Evolutionary conservation across 2,888 invertebrate genomes (phyloP).

Genomic region (Allygus modestus): DNA sequence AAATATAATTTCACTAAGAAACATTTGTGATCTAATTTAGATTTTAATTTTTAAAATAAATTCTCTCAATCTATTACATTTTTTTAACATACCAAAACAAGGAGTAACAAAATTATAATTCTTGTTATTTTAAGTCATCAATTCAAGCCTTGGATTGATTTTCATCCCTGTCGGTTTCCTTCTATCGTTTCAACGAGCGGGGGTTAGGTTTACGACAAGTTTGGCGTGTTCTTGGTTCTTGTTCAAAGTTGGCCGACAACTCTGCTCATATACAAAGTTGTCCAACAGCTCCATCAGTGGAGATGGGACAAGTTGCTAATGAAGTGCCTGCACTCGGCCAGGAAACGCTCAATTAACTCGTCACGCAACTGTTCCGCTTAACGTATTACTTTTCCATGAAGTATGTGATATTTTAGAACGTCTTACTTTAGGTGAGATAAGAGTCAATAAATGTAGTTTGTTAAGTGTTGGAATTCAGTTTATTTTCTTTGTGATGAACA

Average conservation of each 20-base stretch:
- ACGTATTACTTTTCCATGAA: conserved; percentile 17
- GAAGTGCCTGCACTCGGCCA: conserved; percentile 2
- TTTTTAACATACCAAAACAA: too few relatives aligned
- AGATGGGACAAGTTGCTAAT: conserved; percentile 30
- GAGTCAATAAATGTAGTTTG: too few relatives aligned
- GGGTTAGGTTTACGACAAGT: neutral
- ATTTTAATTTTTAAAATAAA: too few relatives aligned
- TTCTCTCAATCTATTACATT: too few relatives aligned
- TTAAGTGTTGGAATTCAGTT: too few relatives aligned
- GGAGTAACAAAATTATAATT: too few relatives aligned
- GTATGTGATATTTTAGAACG: neutral
- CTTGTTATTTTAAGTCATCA: too few relatives aligned
- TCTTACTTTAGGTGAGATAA: neutral
- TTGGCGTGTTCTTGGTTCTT: neutral
- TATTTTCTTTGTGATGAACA: too few relatives aligned
- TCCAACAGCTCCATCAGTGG: conserved; percentile 7
- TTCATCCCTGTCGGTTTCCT: neutral
- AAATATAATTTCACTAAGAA: too few relatives aligned
- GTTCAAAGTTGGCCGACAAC: conserved; percentile 13
- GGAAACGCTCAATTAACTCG: conserved; percentile 37
- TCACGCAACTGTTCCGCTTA: neutral
- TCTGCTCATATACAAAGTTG: neutral
- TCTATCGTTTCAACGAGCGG: neutral
- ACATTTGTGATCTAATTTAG: too few relatives aligned
- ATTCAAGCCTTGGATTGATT: too few relatives aligned